Evolutionary conservation across 2,888 invertebrate genomes (phyloP), one percentile per base, ranked within the genome.

Genomic region (Xylophagus ater): DNA sequence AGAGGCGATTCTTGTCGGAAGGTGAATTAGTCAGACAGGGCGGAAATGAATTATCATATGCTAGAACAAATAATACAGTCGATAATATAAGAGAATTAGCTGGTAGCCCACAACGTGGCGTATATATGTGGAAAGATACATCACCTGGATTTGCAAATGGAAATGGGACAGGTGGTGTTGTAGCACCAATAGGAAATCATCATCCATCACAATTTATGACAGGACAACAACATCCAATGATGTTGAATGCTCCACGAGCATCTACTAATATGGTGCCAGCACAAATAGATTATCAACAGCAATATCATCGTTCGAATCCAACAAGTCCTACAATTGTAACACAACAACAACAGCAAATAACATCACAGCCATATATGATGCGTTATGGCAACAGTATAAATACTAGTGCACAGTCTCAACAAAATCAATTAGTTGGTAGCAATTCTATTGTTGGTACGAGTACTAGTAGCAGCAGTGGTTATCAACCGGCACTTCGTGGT

Each of bases 21-120:
- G 78, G 88, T 50, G 82, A 88, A 71, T 67, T 85, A 56, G 75
- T 82, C 51, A 73, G 84, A 50, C 76, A 78, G 53, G 71, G 72
- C 41, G 50, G 51, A 31, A 54, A 49, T 33, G 78, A 78, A 53
- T 69, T 79, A 43, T 68, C 73, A 3, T 78, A 78, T 55, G 72
- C 78, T 2, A 68, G 79, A 44, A 74, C 76, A 48, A 83, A 77
- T 66, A 81, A 79, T 62, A 81, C 81, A 39, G 84, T 82, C 47
- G 86, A 85, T 65, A 87, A 87, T 65, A 86, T 88, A 55, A 74
- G 88, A 47, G 89, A 89, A 62, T 70, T 89, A 54, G 89, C 88
- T 30, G 83, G 87, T 32, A 85, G 85, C 35, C 88, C 88, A 34
- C 88, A 88, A 62, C 74, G 86, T 47, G 78, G 81, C 46, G 76